phyloP scores from a whole-genome alignment of 2,113 vertebrate genomes.

The Myocastor coypus region DNA sequence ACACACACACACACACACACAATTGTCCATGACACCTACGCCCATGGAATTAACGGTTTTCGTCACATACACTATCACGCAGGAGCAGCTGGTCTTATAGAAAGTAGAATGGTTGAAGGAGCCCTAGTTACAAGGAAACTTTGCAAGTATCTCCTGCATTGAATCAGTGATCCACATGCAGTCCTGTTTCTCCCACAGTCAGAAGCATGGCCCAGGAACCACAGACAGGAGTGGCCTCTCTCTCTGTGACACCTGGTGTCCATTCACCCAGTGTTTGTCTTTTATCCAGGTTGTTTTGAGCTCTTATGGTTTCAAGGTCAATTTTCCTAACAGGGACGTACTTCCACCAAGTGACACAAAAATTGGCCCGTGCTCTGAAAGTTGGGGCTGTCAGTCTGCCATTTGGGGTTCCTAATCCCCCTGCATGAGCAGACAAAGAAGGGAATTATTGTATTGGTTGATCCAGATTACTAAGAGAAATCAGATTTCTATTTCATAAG shows the following conservation, averaged over 20 bases:
- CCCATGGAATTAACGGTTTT: neutral
- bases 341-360: neutral
- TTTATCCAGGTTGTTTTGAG: neutral
- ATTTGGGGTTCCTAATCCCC: neutral
- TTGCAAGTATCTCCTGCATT: neutral
- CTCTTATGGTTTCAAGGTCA: neutral
- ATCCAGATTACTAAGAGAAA: neutral
- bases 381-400: neutral
- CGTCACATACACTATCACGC: neutral
- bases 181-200: neutral
- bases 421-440: neutral
- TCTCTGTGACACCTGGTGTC: neutral
- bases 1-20: neutral
- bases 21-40: neutral
- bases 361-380: neutral
- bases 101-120: neutral
- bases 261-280: neutral
- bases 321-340: neutral
- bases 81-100: neutral
- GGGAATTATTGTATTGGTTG: neutral
- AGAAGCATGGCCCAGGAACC: neutral
- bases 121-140: neutral
- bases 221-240: neutral
- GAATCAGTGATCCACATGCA: neutral
- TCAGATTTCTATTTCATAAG: neutral